Percentiles rank a stretch among this genome's conserved stretches.
phyloP scores from a whole-genome alignment of 1,140 invertebrate genomes.

The Musca vetustissima region DNA sequence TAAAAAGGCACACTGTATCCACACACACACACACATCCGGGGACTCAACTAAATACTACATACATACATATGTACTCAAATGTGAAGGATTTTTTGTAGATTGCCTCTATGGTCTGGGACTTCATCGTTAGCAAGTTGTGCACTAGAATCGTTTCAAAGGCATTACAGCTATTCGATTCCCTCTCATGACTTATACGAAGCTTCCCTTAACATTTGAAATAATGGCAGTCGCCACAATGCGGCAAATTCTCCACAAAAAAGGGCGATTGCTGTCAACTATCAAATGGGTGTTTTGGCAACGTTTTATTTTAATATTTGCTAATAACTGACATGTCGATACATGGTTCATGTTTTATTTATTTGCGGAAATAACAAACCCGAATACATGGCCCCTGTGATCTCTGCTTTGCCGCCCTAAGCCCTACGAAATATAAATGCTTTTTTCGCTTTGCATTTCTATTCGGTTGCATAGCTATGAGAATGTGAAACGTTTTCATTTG shows the following conservation, averaged over 20 bases:
- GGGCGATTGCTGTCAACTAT: constrained; percentile 11
- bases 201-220: constrained; percentile 13
- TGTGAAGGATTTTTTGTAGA: not conserved
- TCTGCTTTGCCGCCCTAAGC: too few relatives aligned
- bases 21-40: too few relatives aligned
- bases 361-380: not conserved
- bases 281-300: constrained; percentile 26
- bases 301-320: constrained; percentile 26
- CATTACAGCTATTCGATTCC: not conserved
- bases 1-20: too few relatives aligned
- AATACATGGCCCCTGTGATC: too few relatives aligned
- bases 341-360: constrained; percentile 22
- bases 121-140: not conserved
- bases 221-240: constrained; percentile 19
- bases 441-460: too few relatives aligned
- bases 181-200: not conserved
- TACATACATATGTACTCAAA: constrained; percentile 6
- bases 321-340: constrained; percentile 26
- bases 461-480: too few relatives aligned
- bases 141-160: not conserved
- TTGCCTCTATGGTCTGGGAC: not conserved
- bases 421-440: too few relatives aligned
- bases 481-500: too few relatives aligned
- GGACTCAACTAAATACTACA: too few relatives aligned
- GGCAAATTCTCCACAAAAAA: not conserved